A percentile compares a stretch with the other conserved stretches of the same genome.
Conservation (phyloP, 2,888 invertebrate genomes). For the Aproaerema taeniolella region DNA sequence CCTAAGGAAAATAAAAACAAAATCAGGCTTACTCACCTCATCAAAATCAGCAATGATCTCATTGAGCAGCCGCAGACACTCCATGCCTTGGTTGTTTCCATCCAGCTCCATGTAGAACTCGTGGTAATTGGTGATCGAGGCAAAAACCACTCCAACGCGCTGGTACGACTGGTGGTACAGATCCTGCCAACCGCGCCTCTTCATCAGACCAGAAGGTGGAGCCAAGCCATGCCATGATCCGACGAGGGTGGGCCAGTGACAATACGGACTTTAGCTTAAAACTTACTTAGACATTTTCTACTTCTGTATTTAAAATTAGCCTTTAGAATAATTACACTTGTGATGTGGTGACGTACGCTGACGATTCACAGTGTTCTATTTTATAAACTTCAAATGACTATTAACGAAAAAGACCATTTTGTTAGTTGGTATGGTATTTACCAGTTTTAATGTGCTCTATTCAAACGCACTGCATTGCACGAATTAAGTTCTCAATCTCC, state of each 20-base stretch:
- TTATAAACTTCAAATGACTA: no score
- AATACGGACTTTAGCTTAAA: no score
- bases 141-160: slow-evolving; percentile 93
- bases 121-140: slow-evolving; percentile 95
- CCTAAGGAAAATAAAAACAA: background rate
- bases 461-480: no score
- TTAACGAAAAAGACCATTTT: no score
- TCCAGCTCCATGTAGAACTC: slow-evolving; percentile 96
- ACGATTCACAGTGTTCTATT: no score
- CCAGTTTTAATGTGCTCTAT: no score
- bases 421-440: no score
- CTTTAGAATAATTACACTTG: no score
- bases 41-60: slow-evolving; percentile 97
- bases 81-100: slow-evolving; percentile 94
- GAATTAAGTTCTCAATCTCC: no score
- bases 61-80: slow-evolving; percentile 91
- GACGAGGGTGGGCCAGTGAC: slow-evolving; percentile 31
- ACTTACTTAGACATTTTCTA: no score
- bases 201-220: slow-evolving; percentile 19
- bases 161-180: slow-evolving; percentile 95
- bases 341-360: no score
- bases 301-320: no score
- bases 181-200: slow-evolving; percentile 74
- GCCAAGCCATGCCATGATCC: slow-evolving; percentile 32
- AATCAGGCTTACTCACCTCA: slow-evolving; percentile 76